A percentile compares a stretch with the other conserved stretches of the same genome.
Evolutionary conservation across 2,113 vertebrate genomes (phyloP).

Genomic region (Podiceps cristatus): DNA sequence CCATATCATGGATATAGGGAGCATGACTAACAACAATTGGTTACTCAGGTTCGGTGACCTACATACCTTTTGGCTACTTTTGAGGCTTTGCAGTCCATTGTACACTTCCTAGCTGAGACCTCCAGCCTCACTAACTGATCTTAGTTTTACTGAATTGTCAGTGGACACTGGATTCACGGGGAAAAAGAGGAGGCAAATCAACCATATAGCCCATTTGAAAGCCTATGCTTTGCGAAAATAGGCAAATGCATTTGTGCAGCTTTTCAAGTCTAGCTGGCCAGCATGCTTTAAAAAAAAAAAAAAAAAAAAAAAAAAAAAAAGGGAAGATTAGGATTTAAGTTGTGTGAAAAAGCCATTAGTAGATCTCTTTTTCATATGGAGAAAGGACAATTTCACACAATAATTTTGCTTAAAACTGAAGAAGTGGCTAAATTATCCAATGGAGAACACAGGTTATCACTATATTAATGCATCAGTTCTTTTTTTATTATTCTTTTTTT

Average conservation of each 20-base stretch:
- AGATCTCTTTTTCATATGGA: background rate
- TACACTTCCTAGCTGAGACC: background rate
- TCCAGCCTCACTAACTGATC: background rate
- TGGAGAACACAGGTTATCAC: background rate
- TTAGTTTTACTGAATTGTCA: background rate
- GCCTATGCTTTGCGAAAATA: background rate
- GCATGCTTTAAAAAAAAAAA: background rate
- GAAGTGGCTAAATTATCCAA: background rate
- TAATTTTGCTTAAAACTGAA: background rate
- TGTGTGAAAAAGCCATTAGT: background rate
- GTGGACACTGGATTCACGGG: background rate
- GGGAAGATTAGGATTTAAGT: background rate
- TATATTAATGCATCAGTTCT: background rate
- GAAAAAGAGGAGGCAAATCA: background rate
- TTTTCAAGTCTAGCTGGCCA: background rate
- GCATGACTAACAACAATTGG: background rate
- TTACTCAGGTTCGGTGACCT: background rate
- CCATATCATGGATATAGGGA: background rate
- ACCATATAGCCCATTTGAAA: background rate
- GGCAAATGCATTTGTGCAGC: background rate
- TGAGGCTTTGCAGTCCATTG: background rate
- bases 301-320: no score
- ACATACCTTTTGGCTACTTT: background rate
- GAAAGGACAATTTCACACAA: background rate
- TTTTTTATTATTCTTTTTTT: background rate